Conservation (phyloP, 92 coral and sea anemone genomes). For the Paramuricea clavata region DNA sequence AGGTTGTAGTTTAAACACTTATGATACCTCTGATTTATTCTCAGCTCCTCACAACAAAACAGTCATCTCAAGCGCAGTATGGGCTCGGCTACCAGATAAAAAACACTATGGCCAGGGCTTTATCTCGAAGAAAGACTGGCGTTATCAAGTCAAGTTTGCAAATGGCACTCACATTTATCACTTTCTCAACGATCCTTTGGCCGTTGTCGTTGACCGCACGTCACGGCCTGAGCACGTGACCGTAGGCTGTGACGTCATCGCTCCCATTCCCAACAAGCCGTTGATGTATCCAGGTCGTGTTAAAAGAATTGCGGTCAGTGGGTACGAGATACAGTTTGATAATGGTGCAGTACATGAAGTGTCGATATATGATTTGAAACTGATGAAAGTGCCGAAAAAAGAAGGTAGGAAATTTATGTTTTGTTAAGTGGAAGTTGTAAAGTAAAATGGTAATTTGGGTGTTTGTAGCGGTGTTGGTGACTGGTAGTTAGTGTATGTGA, state of each 20-base stretch:
- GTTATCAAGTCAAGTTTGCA: slow-evolving; percentile 43
- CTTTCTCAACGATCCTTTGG: slow-evolving; percentile 30
- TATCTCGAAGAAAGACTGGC: slow-evolving; percentile 50
- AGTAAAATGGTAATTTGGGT: too few relatives aligned
- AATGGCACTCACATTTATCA: slow-evolving; percentile 36
- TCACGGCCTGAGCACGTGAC: slow-evolving; percentile 13
- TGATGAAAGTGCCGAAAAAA: slow-evolving; percentile 73
- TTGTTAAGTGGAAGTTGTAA: neutral
- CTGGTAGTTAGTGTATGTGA: too few relatives aligned
- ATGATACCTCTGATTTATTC: neutral
- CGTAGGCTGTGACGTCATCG: slow-evolving; percentile 36
- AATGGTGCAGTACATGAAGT: slow-evolving; percentile 80
- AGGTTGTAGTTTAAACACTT: neutral
- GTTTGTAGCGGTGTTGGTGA: too few relatives aligned
- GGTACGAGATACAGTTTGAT: slow-evolving; percentile 71
- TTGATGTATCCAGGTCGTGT: slow-evolving; percentile 42
- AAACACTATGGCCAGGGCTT: slow-evolving; percentile 31
- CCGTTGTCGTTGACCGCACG: neutral
- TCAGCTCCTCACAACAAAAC: slow-evolving; percentile 17
- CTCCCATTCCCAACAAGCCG: slow-evolving; percentile 23
- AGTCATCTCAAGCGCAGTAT: slow-evolving; percentile 30
- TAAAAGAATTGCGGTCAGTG: slow-evolving; percentile 15
- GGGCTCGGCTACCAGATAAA: slow-evolving; percentile 43
- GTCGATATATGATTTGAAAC: slow-evolving; percentile 63
- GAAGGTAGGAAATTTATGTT: slow-evolving; percentile 69